phyloP scores from a whole-genome alignment of 2,888 invertebrate genomes.

The Shargacucullia verbasci region DNA sequence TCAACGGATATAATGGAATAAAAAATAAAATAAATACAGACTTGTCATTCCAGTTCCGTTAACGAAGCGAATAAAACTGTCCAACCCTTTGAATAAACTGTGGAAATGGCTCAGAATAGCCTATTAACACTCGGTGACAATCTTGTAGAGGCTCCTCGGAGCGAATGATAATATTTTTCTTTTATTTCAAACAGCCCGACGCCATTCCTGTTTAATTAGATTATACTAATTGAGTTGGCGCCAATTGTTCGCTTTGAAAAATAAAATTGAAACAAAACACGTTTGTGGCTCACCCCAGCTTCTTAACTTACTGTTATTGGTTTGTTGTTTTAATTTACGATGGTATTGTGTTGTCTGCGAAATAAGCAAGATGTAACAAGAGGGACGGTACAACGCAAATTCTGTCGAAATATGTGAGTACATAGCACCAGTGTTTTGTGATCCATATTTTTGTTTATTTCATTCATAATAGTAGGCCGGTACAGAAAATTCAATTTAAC shows the following conservation, averaged over 20 bases:
- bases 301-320: slow-evolving; percentile 55
- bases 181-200: slow-evolving; percentile 78
- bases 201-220: slow-evolving; percentile 77
- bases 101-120: slow-evolving; percentile 80
- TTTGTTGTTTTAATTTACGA: slow-evolving; percentile 52
- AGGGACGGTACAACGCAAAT: slow-evolving; percentile 21
- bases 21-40: slow-evolving; percentile 77
- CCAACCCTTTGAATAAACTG: slow-evolving; percentile 82
- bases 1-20: slow-evolving; percentile 65
- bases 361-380: slow-evolving; percentile 37
- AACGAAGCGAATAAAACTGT: slow-evolving; percentile 84
- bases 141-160: slow-evolving; percentile 74
- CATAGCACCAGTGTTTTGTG: no score
- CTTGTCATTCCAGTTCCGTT: slow-evolving; percentile 72
- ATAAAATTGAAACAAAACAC: slow-evolving; percentile 64
- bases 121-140: slow-evolving; percentile 83
- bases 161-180: slow-evolving; percentile 83
- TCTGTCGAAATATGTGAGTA: slow-evolving; percentile 37
- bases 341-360: slow-evolving; percentile 31
- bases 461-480: slow-evolving; percentile 9
- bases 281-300: slow-evolving; percentile 54
- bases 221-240: slow-evolving; percentile 77
- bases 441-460: neutral
- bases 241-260: slow-evolving; percentile 70
- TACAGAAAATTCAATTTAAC: neutral